Evolutionary conservation across 2,797 vertebrate species (phyloP).

Genomic region (Urocyon cinereoargenteus): DNA sequence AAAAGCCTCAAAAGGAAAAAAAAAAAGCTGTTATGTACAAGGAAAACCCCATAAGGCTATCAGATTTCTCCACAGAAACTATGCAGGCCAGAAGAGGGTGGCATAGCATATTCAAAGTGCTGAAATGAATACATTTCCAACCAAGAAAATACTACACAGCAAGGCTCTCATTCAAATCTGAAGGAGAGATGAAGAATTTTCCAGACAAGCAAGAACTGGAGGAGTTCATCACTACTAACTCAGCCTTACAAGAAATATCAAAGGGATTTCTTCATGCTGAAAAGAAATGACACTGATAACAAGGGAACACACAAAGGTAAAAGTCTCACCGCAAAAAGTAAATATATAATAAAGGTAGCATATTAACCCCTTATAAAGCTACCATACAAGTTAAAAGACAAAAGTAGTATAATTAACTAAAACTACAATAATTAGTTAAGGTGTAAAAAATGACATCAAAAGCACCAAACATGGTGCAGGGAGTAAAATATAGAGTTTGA

Average conservation of each 20-base stretch:
- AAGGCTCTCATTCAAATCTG: background rate
- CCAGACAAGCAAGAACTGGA: background rate
- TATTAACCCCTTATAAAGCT: background rate
- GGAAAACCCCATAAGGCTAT: background rate
- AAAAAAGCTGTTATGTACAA: background rate
- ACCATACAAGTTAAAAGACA: background rate
- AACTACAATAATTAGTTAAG: background rate
- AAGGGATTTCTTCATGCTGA: too few species aligned
- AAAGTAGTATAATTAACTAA: background rate
- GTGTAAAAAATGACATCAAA: background rate
- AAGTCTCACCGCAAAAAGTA: background rate
- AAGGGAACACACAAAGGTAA: too few species aligned
- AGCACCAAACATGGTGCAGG: background rate
- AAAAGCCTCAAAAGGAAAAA: background rate
- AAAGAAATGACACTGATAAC: too few species aligned
- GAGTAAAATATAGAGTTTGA: background rate
- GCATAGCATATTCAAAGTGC: background rate
- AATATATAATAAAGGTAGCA: background rate
- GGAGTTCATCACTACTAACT: too few species aligned
- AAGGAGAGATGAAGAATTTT: background rate
- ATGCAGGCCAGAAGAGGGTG: background rate
- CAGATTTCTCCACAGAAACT: background rate
- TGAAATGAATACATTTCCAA: background rate
- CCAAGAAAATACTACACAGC: background rate
- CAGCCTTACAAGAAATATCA: too few species aligned